Evolutionary conservation across 2,888 invertebrate species (phyloP).

Genomic region (Drosophila histrio): DNA sequence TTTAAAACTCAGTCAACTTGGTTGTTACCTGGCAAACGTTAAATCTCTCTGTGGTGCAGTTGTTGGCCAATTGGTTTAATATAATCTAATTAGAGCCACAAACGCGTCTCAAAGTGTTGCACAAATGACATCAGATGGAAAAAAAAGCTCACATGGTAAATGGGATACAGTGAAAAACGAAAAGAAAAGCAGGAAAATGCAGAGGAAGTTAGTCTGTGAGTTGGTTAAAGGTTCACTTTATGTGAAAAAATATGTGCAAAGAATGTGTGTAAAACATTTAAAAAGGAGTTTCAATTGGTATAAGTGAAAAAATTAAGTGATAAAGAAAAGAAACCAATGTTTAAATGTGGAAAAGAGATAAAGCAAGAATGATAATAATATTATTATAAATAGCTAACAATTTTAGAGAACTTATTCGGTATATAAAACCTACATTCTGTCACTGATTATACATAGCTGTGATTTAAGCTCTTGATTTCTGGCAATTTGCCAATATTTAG

Average conservation of each 20-base stretch:
- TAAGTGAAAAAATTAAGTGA: no score
- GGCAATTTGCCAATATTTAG: constrained; percentile 56
- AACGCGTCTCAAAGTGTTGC: constrained; percentile 33
- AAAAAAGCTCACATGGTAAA: constrained; percentile 18
- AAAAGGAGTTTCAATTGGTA: no score
- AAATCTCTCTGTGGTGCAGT: neutral
- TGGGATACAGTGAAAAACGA: constrained; percentile 1
- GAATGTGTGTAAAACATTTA: neutral
- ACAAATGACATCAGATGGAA: constrained; percentile 12
- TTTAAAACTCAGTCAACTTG: neutral
- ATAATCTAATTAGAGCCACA: constrained; percentile 41
- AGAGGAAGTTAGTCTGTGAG: neutral
- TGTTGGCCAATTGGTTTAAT: constrained; percentile 36
- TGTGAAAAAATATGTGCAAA: neutral
- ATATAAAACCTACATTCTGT: neutral
- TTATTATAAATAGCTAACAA: no score
- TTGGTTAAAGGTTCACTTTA: neutral
- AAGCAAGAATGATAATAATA: neutral
- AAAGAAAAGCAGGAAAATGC: neutral
- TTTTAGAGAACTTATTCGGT: no score
- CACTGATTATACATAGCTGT: constrained; percentile 43
- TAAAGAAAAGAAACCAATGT: no score
- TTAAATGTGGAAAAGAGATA: neutral
- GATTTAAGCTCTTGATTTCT: constrained; percentile 48
- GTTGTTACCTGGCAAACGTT: neutral